Percentiles rank a stretch among this genome's conserved stretches.
Evolutionary conservation across 2,797 vertebrate species (phyloP).

Genomic region (Rhinatrema bivittatum): DNA sequence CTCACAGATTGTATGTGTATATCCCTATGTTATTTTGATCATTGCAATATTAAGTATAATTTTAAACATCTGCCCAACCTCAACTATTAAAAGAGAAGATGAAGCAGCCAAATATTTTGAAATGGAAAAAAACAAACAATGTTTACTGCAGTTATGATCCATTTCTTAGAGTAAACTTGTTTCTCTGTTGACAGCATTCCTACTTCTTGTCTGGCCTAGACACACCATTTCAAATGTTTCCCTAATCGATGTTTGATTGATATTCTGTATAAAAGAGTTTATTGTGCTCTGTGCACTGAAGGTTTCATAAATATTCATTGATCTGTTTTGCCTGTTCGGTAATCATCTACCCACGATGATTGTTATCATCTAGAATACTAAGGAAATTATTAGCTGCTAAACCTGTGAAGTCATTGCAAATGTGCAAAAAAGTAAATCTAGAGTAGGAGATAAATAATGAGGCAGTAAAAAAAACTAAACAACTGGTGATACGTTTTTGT

Average conservation of each 20-base stretch:
- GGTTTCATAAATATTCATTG: constrained; percentile 41
- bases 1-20: background rate
- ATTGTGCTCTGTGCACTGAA: constrained; percentile 31
- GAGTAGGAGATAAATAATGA: constrained; percentile 20
- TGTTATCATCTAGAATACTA: constrained; percentile 16
- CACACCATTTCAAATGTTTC: constrained; percentile 32
- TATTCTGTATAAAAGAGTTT: constrained; percentile 37
- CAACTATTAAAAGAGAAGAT: constrained; percentile 28
- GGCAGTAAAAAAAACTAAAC: constrained; percentile 23
- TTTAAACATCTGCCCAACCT: constrained; percentile 9
- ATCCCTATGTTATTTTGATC: background rate
- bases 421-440: constrained; percentile 24
- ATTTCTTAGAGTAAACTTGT: constrained; percentile 23
- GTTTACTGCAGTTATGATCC: constrained; percentile 25
- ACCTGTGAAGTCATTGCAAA: constrained; percentile 21
- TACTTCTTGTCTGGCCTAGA: constrained; percentile 16
- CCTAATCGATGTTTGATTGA: constrained; percentile 29
- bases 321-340: constrained; percentile 30
- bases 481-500: constrained; percentile 41
- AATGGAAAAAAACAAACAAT: constrained; percentile 26
- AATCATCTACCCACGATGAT: no score
- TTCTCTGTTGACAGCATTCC: constrained; percentile 11
- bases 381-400: constrained; percentile 17
- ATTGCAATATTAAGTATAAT: constrained; percentile 2
- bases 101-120: constrained; percentile 13